Percentiles rank a stretch among this genome's conserved stretches.
Evolutionary conservation across 2,797 vertebrate species (phyloP).

Genomic region (Coendou prehensilis): DNA sequence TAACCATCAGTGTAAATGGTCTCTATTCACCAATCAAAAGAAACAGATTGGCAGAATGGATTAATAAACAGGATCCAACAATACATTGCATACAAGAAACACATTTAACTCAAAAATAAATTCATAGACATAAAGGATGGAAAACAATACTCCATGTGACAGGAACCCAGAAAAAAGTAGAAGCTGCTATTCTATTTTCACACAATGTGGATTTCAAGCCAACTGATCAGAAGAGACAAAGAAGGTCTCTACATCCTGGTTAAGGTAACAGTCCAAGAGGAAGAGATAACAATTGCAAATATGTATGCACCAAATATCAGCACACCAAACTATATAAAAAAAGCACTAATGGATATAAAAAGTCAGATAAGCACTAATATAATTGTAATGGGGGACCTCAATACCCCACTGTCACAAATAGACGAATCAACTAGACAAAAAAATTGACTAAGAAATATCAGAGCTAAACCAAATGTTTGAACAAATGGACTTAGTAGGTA

Average conservation of each 20-base stretch:
- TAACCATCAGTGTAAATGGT: too few relatives aligned
- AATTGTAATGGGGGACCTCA: neutral
- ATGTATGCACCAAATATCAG: neutral
- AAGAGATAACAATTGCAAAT: neutral
- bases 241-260: neutral
- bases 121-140: too few relatives aligned
- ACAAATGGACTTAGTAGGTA: neutral
- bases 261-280: neutral
- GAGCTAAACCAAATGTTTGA: neutral
- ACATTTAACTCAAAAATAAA: too few relatives aligned
- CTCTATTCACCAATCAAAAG: too few relatives aligned
- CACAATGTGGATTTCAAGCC: too few relatives aligned
- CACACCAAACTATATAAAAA: neutral
- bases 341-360: neutral
- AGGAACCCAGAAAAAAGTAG: too few relatives aligned
- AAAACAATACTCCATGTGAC: too few relatives aligned
- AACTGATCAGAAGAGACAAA: too few relatives aligned
- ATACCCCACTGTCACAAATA: neutral
- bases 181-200: too few relatives aligned
- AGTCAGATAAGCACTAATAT: neutral
- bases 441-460: neutral
- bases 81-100: too few relatives aligned
- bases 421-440: neutral
- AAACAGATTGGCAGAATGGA: too few relatives aligned
- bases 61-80: too few relatives aligned